phyloP scores from a whole-genome alignment of 2,113 vertebrate genomes.

The Toxotes chatareus region DNA sequence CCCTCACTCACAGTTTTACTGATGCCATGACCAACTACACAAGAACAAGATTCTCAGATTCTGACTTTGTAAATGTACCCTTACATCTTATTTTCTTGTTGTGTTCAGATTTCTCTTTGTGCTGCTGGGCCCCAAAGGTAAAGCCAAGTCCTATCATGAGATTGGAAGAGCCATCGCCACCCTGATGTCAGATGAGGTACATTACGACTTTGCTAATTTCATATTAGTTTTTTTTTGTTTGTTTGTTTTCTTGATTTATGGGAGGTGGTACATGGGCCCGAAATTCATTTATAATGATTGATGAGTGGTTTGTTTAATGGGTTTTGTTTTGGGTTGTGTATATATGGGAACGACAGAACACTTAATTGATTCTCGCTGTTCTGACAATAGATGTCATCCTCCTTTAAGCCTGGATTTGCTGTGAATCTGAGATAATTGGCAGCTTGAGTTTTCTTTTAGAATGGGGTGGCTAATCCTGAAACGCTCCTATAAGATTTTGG shows the following conservation, averaged over 20 bases:
- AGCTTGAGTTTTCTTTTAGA: background rate
- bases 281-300: background rate
- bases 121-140: conserved; percentile 96
- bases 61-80: background rate
- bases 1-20: background rate
- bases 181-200: conserved; percentile 98
- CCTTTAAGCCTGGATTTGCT: background rate
- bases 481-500: background rate
- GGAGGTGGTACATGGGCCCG: background rate
- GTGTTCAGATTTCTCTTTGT: conserved; percentile 93
- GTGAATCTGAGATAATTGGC: background rate
- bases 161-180: conserved; percentile 97
- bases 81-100: background rate
- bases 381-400: background rate
- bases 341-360: background rate
- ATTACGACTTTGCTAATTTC: background rate
- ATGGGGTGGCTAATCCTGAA: too few relatives aligned
- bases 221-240: background rate
- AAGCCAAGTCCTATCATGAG: conserved; percentile 97
- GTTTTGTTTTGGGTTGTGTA: background rate
- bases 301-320: background rate
- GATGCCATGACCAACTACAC: background rate
- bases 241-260: too few relatives aligned
- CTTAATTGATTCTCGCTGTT: background rate
- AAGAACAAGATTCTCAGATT: background rate